Evolutionary conservation across 2,888 invertebrate genomes (phyloP).

Genomic region (Pharmacophagus antenor): DNA sequence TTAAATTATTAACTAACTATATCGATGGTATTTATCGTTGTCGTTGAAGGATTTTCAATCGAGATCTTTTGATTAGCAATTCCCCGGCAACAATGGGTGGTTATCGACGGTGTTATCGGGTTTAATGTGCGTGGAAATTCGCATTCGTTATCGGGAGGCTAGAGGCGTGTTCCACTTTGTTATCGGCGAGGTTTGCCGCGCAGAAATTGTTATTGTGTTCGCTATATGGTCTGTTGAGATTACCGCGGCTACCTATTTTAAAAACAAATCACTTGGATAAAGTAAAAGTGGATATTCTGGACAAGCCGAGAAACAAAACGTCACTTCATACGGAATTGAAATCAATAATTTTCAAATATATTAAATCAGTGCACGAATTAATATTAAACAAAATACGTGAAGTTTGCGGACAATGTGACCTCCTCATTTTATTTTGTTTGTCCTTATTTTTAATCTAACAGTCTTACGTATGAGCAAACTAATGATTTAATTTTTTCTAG

Average conservation of each 20-base stretch:
- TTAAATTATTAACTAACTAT: slow-evolving; percentile 38
- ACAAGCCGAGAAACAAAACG: too few species aligned
- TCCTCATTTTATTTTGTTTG: too few species aligned
- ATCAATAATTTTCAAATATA: too few species aligned
- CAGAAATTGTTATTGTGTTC: slow-evolving; percentile 69
- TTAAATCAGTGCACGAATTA: too few species aligned
- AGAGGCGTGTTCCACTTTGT: slow-evolving; percentile 66
- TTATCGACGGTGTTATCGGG: slow-evolving; percentile 71
- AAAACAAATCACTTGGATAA: slow-evolving; percentile 19
- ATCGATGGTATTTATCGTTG: slow-evolving; percentile 16
- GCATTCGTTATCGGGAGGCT: slow-evolving; percentile 57
- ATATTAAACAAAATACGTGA: too few species aligned
- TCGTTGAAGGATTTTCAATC: slow-evolving; percentile 63
- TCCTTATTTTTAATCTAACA: too few species aligned
- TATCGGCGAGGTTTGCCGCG: slow-evolving; percentile 62
- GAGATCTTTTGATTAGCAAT: slow-evolving; percentile 72
- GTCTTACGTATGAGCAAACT: too few species aligned
- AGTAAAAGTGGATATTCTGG: background rate
- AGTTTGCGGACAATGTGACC: too few species aligned
- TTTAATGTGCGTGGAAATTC: slow-evolving; percentile 78
- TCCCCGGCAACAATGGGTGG: slow-evolving; percentile 60
- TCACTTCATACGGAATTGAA: too few species aligned
- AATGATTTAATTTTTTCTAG: too few species aligned
- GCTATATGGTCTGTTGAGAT: slow-evolving; percentile 68
- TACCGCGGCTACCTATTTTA: slow-evolving; percentile 33